Conservation (phyloP, 2,888 invertebrate species). For the Xestia ashworthii region DNA sequence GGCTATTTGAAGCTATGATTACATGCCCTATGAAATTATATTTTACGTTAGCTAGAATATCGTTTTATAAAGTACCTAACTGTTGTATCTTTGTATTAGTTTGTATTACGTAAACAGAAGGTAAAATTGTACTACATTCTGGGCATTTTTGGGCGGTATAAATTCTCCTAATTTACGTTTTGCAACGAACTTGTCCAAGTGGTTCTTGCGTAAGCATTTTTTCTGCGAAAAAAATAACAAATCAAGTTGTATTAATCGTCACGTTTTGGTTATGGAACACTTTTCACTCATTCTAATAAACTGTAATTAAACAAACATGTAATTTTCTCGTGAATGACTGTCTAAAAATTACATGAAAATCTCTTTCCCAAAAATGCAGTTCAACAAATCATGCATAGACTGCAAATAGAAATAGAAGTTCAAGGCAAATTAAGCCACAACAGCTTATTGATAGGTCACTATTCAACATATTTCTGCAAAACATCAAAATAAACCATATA, state of each 20-base stretch:
- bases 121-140: slow-evolving; percentile 3
- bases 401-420: background rate
- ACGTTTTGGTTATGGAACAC: background rate
- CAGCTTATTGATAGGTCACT: background rate
- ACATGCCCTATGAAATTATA: slow-evolving; percentile 11
- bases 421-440: background rate
- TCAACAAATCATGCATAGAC: background rate
- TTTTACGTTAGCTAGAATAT: slow-evolving; percentile 1
- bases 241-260: background rate
- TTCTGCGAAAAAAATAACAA: background rate
- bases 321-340: background rate
- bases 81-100: background rate
- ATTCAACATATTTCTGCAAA: background rate
- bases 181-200: background rate
- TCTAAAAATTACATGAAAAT: background rate
- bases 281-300: background rate
- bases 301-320: background rate
- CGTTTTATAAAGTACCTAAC: background rate
- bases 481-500: slow-evolving; percentile 18
- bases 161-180: slow-evolving; percentile 10
- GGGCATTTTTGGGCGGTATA: background rate
- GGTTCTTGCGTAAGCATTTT: slow-evolving; percentile 3
- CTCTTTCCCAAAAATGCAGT: background rate
- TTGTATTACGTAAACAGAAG: background rate
- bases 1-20: slow-evolving; percentile 33